Evolutionary conservation across 2,797 vertebrate genomes (phyloP), one percentile per base, ranked within the genome.

Genomic region (Coluber constrictor): DNA sequence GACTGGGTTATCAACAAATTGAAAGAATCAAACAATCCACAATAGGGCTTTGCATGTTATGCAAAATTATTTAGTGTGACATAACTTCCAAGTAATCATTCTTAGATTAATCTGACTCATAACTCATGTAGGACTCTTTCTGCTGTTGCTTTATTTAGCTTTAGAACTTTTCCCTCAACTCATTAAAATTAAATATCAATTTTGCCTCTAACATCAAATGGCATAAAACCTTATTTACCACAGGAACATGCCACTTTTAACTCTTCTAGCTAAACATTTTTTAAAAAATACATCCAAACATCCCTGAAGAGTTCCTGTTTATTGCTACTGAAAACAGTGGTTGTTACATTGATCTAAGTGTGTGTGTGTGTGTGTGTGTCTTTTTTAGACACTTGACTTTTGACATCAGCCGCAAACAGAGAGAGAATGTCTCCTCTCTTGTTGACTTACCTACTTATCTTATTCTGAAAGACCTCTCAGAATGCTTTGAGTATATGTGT

Each of bases 371-470:
- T 90, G 87, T 92, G 15, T 47, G 43, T 37, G 55, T 59, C 18
- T 59, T 2, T 92, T 92, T 90, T 89, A 96, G 95, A 93, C 89
- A 92, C 95, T 96, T 95, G 95, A 96, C 92, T 96, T 96, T 94
- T 93, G 94, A 92, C 93, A 95, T 90, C 90, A 93, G 91, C 94
- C 90, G 92, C 94, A 96, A 96, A 96, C 63, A 96, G 66, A 93
- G 0, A 18, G 15, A 95, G 93, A 93, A 94, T 88, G 90, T 94
- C 90, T 89, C 37, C 91, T 92, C 92, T 95, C 89, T 87, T 91
- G 91, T 94, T 57, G 32, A 92, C 86, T 93, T 91, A 91, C 87
- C 51, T 91, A 93, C 57, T 91, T 95, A 95, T 95, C 93, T 94
- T 94, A 95, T 95, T 94, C 94, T 95, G n/a, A 87, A 89, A 93